Percentiles rank a stretch among this genome's conserved stretches.
Evolutionary conservation across 2,113 vertebrate species (phyloP).

Genomic region (Prionailurus bengalensis): DNA sequence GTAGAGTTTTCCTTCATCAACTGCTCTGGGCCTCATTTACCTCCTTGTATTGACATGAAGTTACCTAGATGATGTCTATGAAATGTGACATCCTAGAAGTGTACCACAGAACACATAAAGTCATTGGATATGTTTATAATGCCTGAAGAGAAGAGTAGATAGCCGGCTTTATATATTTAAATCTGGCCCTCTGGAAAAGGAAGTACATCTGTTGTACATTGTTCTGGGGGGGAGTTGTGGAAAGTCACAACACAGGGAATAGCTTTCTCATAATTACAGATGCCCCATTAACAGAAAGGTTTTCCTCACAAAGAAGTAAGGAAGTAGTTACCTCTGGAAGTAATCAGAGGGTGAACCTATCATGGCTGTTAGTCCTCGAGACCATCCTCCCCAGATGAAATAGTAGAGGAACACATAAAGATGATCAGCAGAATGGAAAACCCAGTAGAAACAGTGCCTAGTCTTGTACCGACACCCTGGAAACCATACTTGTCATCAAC

Average conservation of each 20-base stretch:
- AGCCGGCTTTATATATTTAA: background rate
- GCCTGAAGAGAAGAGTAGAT: background rate
- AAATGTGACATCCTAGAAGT: background rate
- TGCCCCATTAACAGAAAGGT: background rate
- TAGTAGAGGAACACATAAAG: background rate
- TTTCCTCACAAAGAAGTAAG: background rate
- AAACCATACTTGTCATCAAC: background rate
- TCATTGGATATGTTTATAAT: conserved; percentile 1
- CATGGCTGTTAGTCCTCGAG: background rate
- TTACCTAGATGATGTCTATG: background rate
- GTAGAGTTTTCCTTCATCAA: background rate
- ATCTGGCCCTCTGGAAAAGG: background rate
- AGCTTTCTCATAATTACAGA: background rate
- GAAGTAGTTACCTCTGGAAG: background rate
- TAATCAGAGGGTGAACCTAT: background rate
- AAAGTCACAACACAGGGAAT: conserved; percentile 23
- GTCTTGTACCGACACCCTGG: background rate
- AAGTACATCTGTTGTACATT: background rate
- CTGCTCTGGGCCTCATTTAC: background rate
- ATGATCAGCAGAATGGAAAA: background rate
- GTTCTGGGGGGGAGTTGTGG: background rate
- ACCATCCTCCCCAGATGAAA: background rate
- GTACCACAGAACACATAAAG: background rate
- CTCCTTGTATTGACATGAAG: background rate
- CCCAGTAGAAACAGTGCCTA: background rate